Evolutionary conservation across 2,113 vertebrate species (phyloP).

Genomic region (Tyrannus savana): DNA sequence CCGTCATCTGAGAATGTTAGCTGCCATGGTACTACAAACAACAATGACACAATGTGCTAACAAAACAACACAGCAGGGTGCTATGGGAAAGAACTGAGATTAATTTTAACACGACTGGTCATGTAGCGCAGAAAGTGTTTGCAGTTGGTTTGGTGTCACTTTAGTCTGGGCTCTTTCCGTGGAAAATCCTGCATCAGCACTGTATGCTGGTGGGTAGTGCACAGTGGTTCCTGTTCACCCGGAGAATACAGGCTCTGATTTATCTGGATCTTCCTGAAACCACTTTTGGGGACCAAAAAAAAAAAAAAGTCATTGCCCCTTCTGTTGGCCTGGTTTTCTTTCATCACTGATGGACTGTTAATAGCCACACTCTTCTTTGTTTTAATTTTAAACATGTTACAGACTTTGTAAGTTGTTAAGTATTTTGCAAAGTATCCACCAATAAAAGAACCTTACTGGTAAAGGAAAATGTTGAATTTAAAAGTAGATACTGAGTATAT

Average conservation of each 20-base stretch:
- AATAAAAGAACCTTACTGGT: background rate
- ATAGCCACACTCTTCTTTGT: background rate
- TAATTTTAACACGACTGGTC: background rate
- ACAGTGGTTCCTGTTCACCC: background rate
- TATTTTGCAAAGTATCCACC: background rate
- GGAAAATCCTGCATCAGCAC: slow-evolving; percentile 10
- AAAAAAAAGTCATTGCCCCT: background rate
- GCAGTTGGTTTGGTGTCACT: slow-evolving; percentile 27
- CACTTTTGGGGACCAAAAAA: background rate
- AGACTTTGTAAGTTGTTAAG: background rate
- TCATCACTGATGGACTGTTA: background rate
- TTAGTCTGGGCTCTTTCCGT: background rate
- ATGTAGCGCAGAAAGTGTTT: background rate
- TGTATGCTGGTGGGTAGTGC: background rate
- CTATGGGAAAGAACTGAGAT: slow-evolving; percentile 29
- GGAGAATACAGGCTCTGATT: background rate
- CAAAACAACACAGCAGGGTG: slow-evolving; percentile 40
- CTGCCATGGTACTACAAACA: slow-evolving; percentile 13
- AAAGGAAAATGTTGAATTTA: background rate
- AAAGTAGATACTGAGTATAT: background rate
- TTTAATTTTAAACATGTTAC: background rate
- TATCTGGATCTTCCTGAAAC: background rate
- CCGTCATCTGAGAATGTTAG: background rate
- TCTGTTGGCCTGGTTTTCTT: background rate
- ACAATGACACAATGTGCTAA: slow-evolving; percentile 33